phyloP scores from a whole-genome alignment of 2,113 vertebrate genomes.

The Apodemus sylvaticus region DNA sequence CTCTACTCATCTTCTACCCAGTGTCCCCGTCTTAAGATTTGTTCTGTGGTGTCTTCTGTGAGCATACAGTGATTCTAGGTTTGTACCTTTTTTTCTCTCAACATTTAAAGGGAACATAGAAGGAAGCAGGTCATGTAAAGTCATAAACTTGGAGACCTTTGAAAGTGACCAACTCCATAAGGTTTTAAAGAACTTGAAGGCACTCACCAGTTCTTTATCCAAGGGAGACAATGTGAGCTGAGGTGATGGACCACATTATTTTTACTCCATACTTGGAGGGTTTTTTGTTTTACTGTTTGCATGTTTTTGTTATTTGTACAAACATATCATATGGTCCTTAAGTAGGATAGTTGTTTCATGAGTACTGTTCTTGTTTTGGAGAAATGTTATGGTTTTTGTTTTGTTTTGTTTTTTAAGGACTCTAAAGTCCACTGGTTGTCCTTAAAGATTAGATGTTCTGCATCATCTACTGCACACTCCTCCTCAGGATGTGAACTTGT shows the following conservation, averaged over 20 bases:
- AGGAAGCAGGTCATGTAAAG: neutral
- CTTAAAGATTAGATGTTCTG: neutral
- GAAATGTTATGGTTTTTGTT: neutral
- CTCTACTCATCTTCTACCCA: fast-evolving
- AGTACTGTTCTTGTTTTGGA: neutral
- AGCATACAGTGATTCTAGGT: neutral
- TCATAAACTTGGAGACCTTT: neutral
- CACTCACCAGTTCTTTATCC: neutral
- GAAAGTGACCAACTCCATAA: neutral
- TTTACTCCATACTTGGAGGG: neutral
- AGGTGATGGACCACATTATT: neutral
- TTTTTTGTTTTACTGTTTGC: neutral
- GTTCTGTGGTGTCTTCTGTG: neutral
- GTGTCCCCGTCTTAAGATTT: neutral
- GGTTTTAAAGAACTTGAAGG: conserved; percentile 45
- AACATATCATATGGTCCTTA: neutral
- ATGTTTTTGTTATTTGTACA: conserved; percentile 31
- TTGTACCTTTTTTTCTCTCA: neutral
- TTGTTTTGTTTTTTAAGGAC: neutral
- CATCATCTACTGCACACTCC: neutral
- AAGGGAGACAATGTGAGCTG: neutral
- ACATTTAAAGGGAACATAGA: conserved; percentile 12
- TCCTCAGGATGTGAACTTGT: neutral
- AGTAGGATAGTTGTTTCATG: neutral
- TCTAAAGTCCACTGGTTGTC: neutral